Evolutionary conservation across 2,113 vertebrate genomes (phyloP), one percentile per base, ranked within the genome.

Genomic region (Rhipidura dahli): DNA sequence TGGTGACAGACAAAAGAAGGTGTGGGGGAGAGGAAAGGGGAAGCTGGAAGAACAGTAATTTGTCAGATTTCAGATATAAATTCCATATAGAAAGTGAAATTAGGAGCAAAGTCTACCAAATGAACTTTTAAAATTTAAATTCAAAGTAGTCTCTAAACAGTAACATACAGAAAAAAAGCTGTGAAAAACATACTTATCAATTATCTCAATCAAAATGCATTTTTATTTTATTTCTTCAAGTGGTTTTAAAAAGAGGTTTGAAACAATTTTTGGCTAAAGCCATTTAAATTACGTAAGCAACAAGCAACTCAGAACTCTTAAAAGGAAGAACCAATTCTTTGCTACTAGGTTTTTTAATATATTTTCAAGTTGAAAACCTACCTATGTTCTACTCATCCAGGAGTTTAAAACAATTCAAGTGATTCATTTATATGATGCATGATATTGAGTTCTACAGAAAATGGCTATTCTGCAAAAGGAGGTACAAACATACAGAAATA

Each of bases 11-110:
- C 33, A 69, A 79, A 63, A 79, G 19, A 60, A 76, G n/a, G 4
- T 2, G 11, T 19, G 7, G 3, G 5, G 12, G 3, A 11, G 8
- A 65, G 10, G 27, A 6, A 12, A 35, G 10, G 33, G n/a, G 31
- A 51, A 61, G 23, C 42, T 45, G 56, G 33, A 93, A 83, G n/a
- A 84, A 66, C 11, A 83, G 49, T 9, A 19, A 53, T 35, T 66
- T 28, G 35, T 63, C 44, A 51, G 20, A 60, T 75, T 93, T 77
- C 69, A 75, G 33, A 35, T 22, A 42, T 4, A 76, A 72, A 59
- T 71, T 49, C 39, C 31, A 60, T 8, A 35, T 3, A 60, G 21
- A 16, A 87, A 77, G 8, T 50, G 8, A 79, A 93, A 64, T 35
- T 30, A 39, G 28, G 28, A 54, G 21, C 24, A 73, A 82, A 78